Evolutionary conservation across 2,888 invertebrate genomes (phyloP).

Genomic region (Tridacna gigas): DNA sequence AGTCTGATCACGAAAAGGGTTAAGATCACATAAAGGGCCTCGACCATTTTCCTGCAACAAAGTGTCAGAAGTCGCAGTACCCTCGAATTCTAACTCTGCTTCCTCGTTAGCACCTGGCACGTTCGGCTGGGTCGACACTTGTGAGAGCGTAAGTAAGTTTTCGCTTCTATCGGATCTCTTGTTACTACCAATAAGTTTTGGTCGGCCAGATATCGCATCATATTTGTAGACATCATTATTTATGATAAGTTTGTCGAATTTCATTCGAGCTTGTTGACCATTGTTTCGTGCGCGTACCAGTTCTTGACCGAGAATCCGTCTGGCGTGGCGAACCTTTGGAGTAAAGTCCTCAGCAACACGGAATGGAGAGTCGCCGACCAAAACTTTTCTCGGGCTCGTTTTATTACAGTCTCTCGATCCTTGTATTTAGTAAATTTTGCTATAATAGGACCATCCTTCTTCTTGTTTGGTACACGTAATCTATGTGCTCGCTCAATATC

Average conservation of each 20-base stretch:
- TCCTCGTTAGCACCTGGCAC: neutral
- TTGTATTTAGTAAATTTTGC: constrained; percentile 34
- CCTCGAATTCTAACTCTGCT: neutral
- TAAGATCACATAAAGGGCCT: neutral
- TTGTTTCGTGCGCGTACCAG: constrained; percentile 19
- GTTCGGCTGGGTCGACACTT: neutral
- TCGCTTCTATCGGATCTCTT: neutral
- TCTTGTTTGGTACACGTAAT: constrained; percentile 15
- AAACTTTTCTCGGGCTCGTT: constrained; percentile 11
- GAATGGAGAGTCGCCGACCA: constrained; percentile 3
- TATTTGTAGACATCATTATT: constrained; percentile 30
- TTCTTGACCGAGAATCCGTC: constrained; percentile 12
- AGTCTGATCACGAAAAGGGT: neutral
- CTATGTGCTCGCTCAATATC: constrained; percentile 42
- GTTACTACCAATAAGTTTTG: neutral
- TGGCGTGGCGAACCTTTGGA: neutral
- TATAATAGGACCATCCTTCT: constrained; percentile 35
- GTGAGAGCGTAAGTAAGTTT: neutral
- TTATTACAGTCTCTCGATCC: constrained; percentile 27
- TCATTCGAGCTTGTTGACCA: constrained; percentile 18
- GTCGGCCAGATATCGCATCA: constrained; percentile 8
- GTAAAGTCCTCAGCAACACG: constrained; percentile 33
- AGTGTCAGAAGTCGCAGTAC: neutral
- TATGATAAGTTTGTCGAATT: constrained; percentile 34
- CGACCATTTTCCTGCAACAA: neutral